These are phyloP conservation scores for Apoderus coryli DNA, from an alignment of 2,888 invertebrate species.

Conservation along the genomic window DNA sequence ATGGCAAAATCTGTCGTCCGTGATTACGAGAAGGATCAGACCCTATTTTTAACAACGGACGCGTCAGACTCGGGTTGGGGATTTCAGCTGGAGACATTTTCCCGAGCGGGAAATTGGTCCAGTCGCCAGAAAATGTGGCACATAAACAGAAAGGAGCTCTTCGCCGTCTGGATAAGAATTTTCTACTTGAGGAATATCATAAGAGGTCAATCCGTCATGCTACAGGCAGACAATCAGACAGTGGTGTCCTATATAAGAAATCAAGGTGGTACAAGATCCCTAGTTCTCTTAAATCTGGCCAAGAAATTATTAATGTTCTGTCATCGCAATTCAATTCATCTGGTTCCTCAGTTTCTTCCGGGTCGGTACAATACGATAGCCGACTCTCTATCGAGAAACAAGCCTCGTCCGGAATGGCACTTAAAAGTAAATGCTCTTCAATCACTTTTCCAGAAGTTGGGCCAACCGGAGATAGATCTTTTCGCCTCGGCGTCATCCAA, in stretches of 20 bases:
- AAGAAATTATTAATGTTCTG: no score
- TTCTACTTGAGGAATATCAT: neutral
- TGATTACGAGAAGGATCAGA: conserved; percentile 7
- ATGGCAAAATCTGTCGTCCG: no score
- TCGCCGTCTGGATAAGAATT: conserved; percentile 12
- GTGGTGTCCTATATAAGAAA: conserved; percentile 15
- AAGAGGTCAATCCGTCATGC: conserved; percentile 8
- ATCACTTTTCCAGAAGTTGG: conserved; percentile 14
- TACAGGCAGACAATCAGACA: conserved; percentile 17
- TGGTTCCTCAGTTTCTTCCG: conserved; percentile 12
- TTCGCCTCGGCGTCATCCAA: conserved; percentile 14
- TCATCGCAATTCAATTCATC: conserved; percentile 5
- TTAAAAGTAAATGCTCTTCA: conserved; percentile 8
- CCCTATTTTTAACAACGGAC: conserved; percentile 15
- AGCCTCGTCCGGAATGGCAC: conserved; percentile 14
- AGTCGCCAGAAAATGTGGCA: no score
- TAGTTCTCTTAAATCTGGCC: no score
- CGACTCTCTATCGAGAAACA: no score
- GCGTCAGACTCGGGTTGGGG: conserved; percentile 15
- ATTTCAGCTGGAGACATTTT: conserved; percentile 8
- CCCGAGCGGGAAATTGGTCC: no score
- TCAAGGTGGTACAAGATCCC: conserved; percentile 15
- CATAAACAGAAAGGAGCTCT: conserved; percentile 16
- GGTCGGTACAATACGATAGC: no score
- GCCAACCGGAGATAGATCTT: conserved; percentile 15